Conservation (phyloP, 2,888 invertebrate species). For the Campoletis raptor region DNA sequence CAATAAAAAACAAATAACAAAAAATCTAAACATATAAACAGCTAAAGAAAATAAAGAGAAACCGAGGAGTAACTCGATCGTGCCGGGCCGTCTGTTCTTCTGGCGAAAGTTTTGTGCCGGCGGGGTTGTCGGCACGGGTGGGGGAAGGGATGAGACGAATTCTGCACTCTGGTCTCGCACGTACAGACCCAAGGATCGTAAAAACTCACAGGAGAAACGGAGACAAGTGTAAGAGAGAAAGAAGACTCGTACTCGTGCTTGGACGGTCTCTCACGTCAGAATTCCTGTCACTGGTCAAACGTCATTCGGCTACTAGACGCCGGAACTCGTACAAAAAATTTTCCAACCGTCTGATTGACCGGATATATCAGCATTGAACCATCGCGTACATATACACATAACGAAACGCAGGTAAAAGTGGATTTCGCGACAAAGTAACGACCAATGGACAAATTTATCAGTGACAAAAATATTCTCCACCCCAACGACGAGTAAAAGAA, state of each 20-base stretch:
- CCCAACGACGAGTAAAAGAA: constrained; percentile 6
- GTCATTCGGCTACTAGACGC: constrained; percentile 67
- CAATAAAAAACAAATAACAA: not conserved
- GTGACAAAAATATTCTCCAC: constrained; percentile 40
- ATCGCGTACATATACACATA: not conserved
- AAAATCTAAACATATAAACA: too few species aligned
- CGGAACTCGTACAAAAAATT: constrained; percentile 65
- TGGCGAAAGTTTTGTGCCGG: constrained; percentile 54
- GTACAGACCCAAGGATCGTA: constrained; percentile 53
- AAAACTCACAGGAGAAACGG: constrained; percentile 45
- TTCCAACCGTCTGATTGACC: constrained; percentile 50
- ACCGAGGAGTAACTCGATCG: constrained; percentile 34
- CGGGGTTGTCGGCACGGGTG: constrained; percentile 29
- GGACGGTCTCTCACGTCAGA: constrained; percentile 63
- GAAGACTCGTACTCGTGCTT: constrained; percentile 59
- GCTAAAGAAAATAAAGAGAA: not conserved
- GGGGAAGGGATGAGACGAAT: constrained; percentile 61
- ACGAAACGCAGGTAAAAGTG: constrained; percentile 17
- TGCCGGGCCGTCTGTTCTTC: constrained; percentile 37
- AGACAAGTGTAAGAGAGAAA: constrained; percentile 44
- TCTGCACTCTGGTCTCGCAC: constrained; percentile 58
- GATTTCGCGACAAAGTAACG: constrained; percentile 28
- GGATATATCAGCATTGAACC: constrained; percentile 53
- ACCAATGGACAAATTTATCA: constrained; percentile 48
- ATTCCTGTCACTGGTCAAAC: constrained; percentile 68